Percentiles rank a stretch among this genome's conserved stretches.
These are phyloP conservation scores for Nothoprocta pentlandii DNA, from an alignment of 2,113 vertebrate genomes.

Conservation along the genomic window DNA sequence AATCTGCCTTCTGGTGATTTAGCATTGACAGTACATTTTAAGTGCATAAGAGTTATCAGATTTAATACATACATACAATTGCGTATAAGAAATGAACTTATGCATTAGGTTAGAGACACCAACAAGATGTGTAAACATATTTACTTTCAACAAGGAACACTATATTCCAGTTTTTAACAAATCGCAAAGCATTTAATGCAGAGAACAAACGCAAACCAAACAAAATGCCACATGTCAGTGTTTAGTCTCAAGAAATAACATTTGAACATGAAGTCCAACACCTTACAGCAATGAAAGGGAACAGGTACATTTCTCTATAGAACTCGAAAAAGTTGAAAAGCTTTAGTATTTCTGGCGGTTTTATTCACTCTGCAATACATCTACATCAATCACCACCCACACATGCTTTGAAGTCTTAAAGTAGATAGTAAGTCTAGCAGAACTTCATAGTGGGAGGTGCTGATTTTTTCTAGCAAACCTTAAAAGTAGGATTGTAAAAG, in stretches of 20 bases:
- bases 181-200: background rate
- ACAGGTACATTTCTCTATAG: constrained; percentile 19
- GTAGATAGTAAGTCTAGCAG: constrained; percentile 56
- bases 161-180: background rate
- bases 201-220: background rate
- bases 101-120: background rate
- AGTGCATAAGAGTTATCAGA: background rate
- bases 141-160: background rate
- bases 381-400: constrained; percentile 63
- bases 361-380: constrained; percentile 31
- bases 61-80: background rate
- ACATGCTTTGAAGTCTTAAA: constrained; percentile 41
- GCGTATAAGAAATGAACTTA: background rate
- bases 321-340: constrained; percentile 1
- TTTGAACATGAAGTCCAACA: background rate
- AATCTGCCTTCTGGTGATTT: background rate
- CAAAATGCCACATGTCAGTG: background rate
- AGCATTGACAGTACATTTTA: background rate
- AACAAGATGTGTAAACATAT: background rate
- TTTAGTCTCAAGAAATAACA: background rate
- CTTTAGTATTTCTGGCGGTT: constrained; percentile 45
- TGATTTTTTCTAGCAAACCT: background rate
- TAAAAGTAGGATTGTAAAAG: background rate
- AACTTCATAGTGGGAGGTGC: constrained; percentile 27
- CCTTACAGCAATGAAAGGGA: background rate